phyloP scores from a whole-genome alignment of 2,113 vertebrate genomes.

The Sinosuthora webbiana region DNA sequence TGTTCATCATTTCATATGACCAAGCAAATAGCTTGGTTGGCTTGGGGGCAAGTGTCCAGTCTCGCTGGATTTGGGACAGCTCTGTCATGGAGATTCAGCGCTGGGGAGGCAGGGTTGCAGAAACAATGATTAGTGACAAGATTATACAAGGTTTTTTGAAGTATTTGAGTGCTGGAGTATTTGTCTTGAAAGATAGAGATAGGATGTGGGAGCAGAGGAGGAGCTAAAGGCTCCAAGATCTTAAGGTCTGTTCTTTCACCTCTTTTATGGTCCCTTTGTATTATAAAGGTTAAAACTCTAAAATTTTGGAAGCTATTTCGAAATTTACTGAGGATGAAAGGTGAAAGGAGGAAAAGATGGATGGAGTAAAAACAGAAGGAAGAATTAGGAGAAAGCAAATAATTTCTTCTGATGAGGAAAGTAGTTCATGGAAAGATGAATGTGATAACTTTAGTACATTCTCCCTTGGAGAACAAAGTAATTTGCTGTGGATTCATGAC shows the following conservation, averaged over 20 bases:
- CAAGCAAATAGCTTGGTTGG: neutral
- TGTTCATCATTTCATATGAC: neutral
- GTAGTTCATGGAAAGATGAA: neutral
- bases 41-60: neutral
- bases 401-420: neutral
- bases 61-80: neutral
- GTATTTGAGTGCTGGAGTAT: neutral
- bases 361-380: neutral
- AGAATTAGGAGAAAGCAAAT: neutral
- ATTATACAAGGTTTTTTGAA: neutral
- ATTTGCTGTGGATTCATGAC: neutral
- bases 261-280: neutral
- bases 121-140: neutral
- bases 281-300: neutral
- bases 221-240: neutral
- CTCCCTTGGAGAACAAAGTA: neutral
- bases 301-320: neutral
- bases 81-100: neutral
- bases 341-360: neutral
- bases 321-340: neutral
- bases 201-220: neutral
- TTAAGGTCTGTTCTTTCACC: neutral
- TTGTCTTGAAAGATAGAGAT: neutral
- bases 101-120: neutral
- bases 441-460: neutral